These are phyloP conservation scores for Ricordea florida DNA, from an alignment of 92 coral and sea anemone genomes.

Conservation along the genomic window DNA sequence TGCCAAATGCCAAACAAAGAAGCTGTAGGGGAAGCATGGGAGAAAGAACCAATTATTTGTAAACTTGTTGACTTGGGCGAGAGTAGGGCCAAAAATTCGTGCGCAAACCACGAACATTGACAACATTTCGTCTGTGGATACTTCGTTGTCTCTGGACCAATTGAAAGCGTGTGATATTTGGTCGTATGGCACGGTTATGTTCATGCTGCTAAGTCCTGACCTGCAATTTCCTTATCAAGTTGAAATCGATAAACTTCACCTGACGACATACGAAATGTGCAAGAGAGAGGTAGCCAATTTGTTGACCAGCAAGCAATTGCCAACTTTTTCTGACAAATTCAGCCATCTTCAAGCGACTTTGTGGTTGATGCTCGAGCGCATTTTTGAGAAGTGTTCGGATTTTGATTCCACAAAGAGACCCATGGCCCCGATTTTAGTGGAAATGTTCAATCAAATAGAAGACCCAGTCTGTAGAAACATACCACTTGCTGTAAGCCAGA, in stretches of 20 bases:
- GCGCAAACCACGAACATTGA: conserved; percentile 30
- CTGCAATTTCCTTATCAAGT: too few species aligned
- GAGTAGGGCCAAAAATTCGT: conserved; percentile 30
- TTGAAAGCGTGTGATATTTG: too few species aligned
- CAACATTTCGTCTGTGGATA: background rate
- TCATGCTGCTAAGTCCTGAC: too few species aligned
- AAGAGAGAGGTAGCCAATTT: conserved; percentile 3
- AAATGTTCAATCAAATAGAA: too few species aligned
- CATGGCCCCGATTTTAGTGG: too few species aligned
- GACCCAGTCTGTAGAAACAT: too few species aligned
- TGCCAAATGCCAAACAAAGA: too few species aligned
- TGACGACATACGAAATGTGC: background rate
- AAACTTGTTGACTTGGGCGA: conserved; percentile 65
- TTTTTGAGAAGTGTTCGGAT: conserved; percentile 3
- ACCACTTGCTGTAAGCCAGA: too few species aligned
- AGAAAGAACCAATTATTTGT: background rate
- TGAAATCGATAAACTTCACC: conserved; percentile 2
- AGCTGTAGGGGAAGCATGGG: too few species aligned
- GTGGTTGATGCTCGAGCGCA: conserved; percentile 19
- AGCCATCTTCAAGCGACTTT: conserved; percentile 25
- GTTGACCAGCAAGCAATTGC: background rate
- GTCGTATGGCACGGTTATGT: conserved; percentile 29
- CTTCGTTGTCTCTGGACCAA: too few species aligned
- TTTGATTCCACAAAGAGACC: conserved; percentile 8
- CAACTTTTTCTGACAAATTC: background rate